A percentile compares a stretch with the other conserved stretches of the same genome.
These are phyloP conservation scores for Byasa hedistus DNA, from an alignment of 2,888 invertebrate species.

Conservation along the genomic window DNA sequence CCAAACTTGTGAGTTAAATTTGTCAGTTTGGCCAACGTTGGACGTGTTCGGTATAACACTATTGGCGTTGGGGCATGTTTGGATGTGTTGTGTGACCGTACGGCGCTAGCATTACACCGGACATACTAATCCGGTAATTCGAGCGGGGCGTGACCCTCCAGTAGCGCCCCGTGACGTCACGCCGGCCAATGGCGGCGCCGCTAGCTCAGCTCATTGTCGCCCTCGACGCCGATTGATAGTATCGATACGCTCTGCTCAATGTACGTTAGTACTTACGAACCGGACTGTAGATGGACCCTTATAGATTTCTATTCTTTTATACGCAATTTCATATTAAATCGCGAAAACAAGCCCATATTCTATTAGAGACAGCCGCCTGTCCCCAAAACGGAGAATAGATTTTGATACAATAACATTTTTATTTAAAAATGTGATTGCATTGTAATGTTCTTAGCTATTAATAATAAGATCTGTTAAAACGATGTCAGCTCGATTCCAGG, in stretches of 20 bases:
- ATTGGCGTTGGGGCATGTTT: slow-evolving; percentile 12
- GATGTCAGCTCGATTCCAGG: no score
- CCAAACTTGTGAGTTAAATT: not conserved
- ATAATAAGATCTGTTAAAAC: no score
- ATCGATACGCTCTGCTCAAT: slow-evolving; percentile 20
- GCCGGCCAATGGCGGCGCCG: slow-evolving; percentile 57
- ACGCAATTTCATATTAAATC: no score
- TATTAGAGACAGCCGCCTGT: no score
- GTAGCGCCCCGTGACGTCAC: slow-evolving; percentile 63
- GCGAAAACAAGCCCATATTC: no score
- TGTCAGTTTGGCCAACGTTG: not conserved
- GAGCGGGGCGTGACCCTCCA: slow-evolving; percentile 56
- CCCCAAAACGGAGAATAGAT: no score
- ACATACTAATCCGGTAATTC: slow-evolving; percentile 59
- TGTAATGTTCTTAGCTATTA: no score
- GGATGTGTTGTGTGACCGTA: slow-evolving; percentile 9
- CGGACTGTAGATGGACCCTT: not conserved
- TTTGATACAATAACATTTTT: no score
- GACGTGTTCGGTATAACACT: not conserved
- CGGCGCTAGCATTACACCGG: slow-evolving; percentile 37
- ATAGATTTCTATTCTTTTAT: not conserved
- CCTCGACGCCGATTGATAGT: slow-evolving; percentile 40
- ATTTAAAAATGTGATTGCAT: no score
- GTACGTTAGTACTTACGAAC: not conserved
- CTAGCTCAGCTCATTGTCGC: slow-evolving; percentile 60